Conservation (phyloP, 1,140 invertebrate species). For the Medauroidea extradentata region DNA sequence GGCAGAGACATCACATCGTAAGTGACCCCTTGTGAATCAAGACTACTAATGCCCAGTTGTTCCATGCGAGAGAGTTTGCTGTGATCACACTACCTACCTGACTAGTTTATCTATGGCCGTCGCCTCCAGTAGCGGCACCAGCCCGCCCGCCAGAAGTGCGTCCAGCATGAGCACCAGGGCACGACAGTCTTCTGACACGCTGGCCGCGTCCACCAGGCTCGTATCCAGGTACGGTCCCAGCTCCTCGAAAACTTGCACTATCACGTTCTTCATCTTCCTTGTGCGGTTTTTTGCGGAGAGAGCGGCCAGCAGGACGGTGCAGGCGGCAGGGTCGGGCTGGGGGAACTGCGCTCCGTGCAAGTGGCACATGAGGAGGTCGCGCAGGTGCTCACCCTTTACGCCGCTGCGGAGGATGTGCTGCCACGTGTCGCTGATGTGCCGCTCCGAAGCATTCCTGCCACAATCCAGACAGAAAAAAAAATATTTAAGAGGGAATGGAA, state of each 20-base stretch:
- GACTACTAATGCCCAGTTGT: neutral
- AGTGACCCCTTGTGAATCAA: too few relatives aligned
- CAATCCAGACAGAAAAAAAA: too few relatives aligned
- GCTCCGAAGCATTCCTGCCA: slow-evolving; percentile 18
- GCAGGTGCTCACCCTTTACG: slow-evolving; percentile 17
- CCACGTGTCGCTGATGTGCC: slow-evolving; percentile 19
- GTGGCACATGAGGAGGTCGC: slow-evolving; percentile 21
- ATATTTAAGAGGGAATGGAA: too few relatives aligned
- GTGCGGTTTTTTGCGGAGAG: slow-evolving; percentile 10
- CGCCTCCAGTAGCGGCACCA: neutral
- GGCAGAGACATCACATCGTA: too few relatives aligned
- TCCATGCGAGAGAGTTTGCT: neutral
- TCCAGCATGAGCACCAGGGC: slow-evolving; percentile 10
- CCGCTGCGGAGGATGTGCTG: slow-evolving; percentile 15
- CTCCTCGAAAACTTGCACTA: slow-evolving; percentile 22
- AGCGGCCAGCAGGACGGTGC: slow-evolving; percentile 15
- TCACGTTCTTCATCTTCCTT: slow-evolving; percentile 18
- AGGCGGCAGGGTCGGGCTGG: slow-evolving; percentile 16
- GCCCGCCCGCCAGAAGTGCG: slow-evolving; percentile 11
- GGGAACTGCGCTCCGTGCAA: slow-evolving; percentile 17
- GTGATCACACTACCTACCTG: slow-evolving; percentile 6
- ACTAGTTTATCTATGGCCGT: slow-evolving; percentile 9
- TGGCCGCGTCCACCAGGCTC: slow-evolving; percentile 16
- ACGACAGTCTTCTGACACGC: slow-evolving; percentile 4
- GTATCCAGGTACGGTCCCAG: slow-evolving; percentile 14